phyloP scores from a whole-genome alignment of 2,888 invertebrate species.

The Tupiocoris notatus region DNA sequence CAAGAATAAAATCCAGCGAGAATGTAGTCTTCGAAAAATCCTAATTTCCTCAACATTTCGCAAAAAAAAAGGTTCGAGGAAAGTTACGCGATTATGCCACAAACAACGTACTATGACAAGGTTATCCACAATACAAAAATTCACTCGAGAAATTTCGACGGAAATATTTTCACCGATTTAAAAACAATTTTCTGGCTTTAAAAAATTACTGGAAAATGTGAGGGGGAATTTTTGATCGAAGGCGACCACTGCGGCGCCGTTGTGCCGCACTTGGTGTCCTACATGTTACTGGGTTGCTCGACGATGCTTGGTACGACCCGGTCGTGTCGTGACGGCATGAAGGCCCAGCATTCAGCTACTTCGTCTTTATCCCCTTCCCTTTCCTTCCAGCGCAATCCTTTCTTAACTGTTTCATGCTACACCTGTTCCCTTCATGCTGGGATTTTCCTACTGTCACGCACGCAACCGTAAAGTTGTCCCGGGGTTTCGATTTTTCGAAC shows the following conservation, averaged over 20 bases:
- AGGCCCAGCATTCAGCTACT: slow-evolving; percentile 16
- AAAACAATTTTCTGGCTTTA: too few species aligned
- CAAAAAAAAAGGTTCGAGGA: too few species aligned
- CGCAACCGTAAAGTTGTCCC: slow-evolving; percentile 36
- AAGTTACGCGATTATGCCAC: too few species aligned
- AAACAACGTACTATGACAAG: too few species aligned
- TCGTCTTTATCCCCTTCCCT: slow-evolving; percentile 1
- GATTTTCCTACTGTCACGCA: slow-evolving; percentile 16
- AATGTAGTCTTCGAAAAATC: too few species aligned
- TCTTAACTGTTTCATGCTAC: not conserved
- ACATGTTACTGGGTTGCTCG: slow-evolving; percentile 35
- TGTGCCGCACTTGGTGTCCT: slow-evolving; percentile 11
- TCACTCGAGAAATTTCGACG: too few species aligned
- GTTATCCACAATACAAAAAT: too few species aligned
- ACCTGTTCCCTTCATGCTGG: not conserved
- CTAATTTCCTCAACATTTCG: too few species aligned
- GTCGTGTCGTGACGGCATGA: slow-evolving; percentile 35
- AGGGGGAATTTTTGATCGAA: too few species aligned
- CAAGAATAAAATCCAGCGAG: too few species aligned
- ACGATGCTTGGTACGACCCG: slow-evolving; percentile 38
- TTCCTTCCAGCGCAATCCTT: not conserved
- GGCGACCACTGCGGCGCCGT: not conserved
- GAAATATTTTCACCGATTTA: too few species aligned
- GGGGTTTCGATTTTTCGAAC: not conserved
- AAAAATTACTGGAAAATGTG: too few species aligned